These are phyloP conservation scores for Neoniphon sammara DNA, from an alignment of 2,797 vertebrate species.

Conservation along the genomic window DNA sequence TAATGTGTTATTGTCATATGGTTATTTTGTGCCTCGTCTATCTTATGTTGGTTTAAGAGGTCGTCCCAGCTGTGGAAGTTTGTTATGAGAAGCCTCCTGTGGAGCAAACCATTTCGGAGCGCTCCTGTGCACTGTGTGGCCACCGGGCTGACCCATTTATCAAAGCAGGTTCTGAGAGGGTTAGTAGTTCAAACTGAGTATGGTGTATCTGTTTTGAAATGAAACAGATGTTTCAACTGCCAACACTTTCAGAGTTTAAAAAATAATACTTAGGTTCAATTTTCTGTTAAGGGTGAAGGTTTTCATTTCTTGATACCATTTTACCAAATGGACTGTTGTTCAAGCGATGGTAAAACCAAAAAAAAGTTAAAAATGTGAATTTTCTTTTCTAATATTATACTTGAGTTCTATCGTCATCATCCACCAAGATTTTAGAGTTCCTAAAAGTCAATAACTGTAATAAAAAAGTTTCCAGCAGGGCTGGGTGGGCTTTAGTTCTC, in stretches of 20 bases:
- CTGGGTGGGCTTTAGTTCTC: no score
- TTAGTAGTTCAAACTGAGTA: slow-evolving; percentile 8
- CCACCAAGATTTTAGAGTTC: no score
- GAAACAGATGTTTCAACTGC: slow-evolving; percentile 22
- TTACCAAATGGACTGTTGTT: not conserved
- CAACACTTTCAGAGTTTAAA: not conserved
- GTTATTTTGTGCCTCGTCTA: slow-evolving; percentile 5
- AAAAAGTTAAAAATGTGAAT: no score
- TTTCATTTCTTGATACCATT: slow-evolving; percentile 2
- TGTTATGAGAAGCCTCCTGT: slow-evolving; percentile 20
- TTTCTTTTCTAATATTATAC: no score
- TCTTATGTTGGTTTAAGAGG: slow-evolving; percentile 15
- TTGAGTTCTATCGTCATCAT: no score
- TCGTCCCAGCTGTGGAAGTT: not conserved
- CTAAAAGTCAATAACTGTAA: no score
- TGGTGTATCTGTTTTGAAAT: slow-evolving; percentile 13
- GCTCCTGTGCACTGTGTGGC: not conserved
- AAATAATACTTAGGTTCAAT: not conserved
- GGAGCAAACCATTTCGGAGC: slow-evolving; percentile 1
- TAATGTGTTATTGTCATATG: not conserved
- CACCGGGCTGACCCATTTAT: slow-evolving; percentile 25
- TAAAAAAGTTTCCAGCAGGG: no score
- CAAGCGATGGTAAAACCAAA: no score
- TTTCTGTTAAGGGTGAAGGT: not conserved
- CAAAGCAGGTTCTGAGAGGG: slow-evolving; percentile 2